These are phyloP conservation scores for Chymomyza procnemis DNA, from an alignment of 2,888 invertebrate genomes.

Conservation along the genomic window DNA sequence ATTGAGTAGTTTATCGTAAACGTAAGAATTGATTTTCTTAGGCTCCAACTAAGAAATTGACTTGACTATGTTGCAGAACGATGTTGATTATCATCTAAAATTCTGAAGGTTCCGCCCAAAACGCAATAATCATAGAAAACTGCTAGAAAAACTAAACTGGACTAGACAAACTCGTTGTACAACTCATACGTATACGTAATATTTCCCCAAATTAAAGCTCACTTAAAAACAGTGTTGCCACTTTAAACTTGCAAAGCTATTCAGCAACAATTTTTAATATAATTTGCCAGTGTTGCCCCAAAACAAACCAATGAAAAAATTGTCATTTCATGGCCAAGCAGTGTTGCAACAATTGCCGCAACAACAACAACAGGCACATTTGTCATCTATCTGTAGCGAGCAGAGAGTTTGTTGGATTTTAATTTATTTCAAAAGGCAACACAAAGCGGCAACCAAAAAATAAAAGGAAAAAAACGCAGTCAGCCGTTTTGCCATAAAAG, in stretches of 20 bases:
- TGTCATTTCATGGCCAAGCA: constrained; percentile 20
- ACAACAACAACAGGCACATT: neutral
- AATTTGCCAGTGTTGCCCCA: neutral
- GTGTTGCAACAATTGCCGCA: neutral
- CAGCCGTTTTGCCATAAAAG: constrained; percentile 1
- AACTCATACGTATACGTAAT: no score
- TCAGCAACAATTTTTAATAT: neutral
- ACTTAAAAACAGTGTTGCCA: no score
- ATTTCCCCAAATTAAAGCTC: no score
- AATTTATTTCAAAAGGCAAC: neutral
- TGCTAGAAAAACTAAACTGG: no score
- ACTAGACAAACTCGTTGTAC: no score
- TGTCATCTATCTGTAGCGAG: neutral
- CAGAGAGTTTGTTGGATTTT: neutral
- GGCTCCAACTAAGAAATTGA: no score
- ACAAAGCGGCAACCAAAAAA: neutral
- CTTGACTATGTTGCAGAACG: no score
- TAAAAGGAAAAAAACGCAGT: neutral
- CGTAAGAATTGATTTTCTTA: no score
- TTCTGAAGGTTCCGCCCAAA: no score
- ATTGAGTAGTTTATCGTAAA: no score
- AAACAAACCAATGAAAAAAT: constrained; percentile 8
- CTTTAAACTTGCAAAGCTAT: neutral
- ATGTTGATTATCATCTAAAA: no score
- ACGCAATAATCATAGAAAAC: no score